phyloP scores from a whole-genome alignment of 2,113 vertebrate genomes.

The Clinocottus analis region DNA sequence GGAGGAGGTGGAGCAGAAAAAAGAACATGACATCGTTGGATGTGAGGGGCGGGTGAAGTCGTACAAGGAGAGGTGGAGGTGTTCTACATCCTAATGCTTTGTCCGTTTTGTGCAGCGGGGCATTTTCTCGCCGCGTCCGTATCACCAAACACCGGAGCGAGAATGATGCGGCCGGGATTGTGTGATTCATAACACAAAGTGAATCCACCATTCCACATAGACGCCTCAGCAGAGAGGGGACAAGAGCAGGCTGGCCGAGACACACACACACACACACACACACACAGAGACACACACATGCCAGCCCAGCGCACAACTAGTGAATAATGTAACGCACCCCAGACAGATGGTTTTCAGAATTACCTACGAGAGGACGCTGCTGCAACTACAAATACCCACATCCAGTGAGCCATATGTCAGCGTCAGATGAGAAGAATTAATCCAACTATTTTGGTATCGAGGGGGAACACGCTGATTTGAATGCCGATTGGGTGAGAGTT shows the following conservation, averaged over 20 bases:
- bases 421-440: slow-evolving; percentile 45
- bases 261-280: slow-evolving; percentile 19
- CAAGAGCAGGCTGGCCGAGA: slow-evolving; percentile 30
- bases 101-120: slow-evolving; percentile 18
- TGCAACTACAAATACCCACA: slow-evolving; percentile 48
- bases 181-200: slow-evolving; percentile 31
- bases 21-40: slow-evolving; percentile 1
- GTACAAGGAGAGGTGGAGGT: background rate
- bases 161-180: background rate
- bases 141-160: slow-evolving; percentile 1
- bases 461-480: slow-evolving; percentile 46
- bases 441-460: slow-evolving; percentile 39
- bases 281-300: background rate
- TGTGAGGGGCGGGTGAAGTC: background rate
- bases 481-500: slow-evolving; percentile 39
- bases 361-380: slow-evolving; percentile 52
- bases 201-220: slow-evolving; percentile 35
- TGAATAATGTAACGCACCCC: slow-evolving; percentile 71
- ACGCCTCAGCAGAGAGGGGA: slow-evolving; percentile 51
- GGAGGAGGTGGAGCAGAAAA: slow-evolving; percentile 11
- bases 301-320: slow-evolving; percentile 14
- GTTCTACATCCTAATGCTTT: slow-evolving; percentile 7
- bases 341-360: slow-evolving; percentile 67
- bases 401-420: slow-evolving; percentile 36
- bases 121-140: slow-evolving; percentile 3